phyloP scores from a whole-genome alignment of 2,797 vertebrate species.

The Smutsia temminckii region DNA sequence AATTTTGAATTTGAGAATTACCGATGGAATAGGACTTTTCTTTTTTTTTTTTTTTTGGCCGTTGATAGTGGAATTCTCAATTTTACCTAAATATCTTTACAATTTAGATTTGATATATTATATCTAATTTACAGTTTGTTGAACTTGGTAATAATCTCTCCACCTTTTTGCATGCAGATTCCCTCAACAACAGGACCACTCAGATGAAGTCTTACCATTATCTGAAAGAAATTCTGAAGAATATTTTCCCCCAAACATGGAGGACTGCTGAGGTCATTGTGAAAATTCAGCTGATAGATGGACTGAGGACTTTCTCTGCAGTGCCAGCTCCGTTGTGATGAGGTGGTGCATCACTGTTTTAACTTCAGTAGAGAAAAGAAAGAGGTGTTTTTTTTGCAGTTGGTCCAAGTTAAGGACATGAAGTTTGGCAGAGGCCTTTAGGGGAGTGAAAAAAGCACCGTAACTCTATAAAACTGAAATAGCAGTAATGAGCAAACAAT shows the following conservation, averaged over 20 bases:
- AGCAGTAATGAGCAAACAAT: neutral
- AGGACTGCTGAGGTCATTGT: neutral
- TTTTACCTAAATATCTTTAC: neutral
- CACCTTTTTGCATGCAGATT: neutral
- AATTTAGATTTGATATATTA: neutral
- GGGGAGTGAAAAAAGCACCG: neutral
- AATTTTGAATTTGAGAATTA: neutral
- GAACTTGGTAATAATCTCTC: neutral
- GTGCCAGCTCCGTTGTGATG: neutral
- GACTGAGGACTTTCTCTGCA: neutral
- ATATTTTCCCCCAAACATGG: neutral
- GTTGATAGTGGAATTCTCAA: neutral
- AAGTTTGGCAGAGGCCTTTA: neutral
- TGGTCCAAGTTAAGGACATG: neutral
- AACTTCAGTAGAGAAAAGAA: neutral
- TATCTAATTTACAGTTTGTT: neutral
- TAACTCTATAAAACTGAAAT: neutral
- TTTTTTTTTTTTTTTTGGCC: no score
- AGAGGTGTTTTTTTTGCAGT: neutral
- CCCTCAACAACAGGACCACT: neutral
- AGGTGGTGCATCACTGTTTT: neutral
- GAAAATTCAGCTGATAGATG: neutral
- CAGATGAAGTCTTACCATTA: neutral
- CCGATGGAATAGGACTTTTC: neutral
- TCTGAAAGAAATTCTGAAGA: neutral